Base-by-base conservation (phyloP, 2,888 invertebrate species). In the Bombylius discolor region DNA sequence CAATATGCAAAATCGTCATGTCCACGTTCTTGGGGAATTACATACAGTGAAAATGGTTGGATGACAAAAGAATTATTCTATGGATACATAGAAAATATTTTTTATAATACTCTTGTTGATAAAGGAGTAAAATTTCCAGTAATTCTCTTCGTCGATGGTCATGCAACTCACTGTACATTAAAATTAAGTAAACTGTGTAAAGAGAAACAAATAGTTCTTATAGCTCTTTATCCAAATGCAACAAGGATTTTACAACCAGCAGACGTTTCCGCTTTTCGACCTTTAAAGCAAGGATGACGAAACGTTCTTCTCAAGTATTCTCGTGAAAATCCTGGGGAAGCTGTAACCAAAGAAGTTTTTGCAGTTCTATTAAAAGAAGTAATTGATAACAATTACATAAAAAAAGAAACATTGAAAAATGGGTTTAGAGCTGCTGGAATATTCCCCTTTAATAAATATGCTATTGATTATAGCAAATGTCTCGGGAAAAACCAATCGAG, bases 171-270 rank as follows among this genome's bases (percentile, higher is more conserved):
- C 47, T 11, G 51, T 7, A 55, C 39, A 8, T 51, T 51, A 23
- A 12, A 49, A 5, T 36, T 55, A 12, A 50, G 36, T 3, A 34
- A 36, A 14, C 14, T 55, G 31, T 56, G 47, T 5, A 32, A 49
- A 23, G 48, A 48, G n/a, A 49, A 62, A 14, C 6, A 49, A 31
- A 53, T 39, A 36, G 39, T 53, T 23, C 11, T 49, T 13, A 48
- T 53, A 31, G 8, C 49, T 52, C 52, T 63, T 9, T 61, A 62
- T 49, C 62, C 62, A 4, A 64, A 64, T 49, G 49, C 61, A 0
- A 64, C 63, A 9, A 52, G 60, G 44, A 61, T 63, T 23, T 49
- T 64, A n/a, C 62, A 64, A 45, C 62, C 63, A n/a, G 52, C 59
- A 34, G 62, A 63, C 55, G 62, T 64, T 12, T 52, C 59, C 32